phyloP scores from a whole-genome alignment of 23 tunicate species.

The Ciona savignyi region DNA sequence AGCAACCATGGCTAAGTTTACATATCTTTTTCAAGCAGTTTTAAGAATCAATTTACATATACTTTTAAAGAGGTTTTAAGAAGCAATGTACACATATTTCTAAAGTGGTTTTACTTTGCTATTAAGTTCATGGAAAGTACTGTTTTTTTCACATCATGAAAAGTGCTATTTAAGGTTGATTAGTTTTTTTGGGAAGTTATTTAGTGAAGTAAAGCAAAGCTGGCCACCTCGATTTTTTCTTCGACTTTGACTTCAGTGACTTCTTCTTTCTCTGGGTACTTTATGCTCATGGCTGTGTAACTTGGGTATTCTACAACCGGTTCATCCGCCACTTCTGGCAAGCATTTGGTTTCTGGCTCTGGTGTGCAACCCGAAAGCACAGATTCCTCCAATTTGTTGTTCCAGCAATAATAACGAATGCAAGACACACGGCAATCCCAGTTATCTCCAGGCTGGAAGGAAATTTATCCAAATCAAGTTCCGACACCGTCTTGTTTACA shows the following conservation, averaged over 20 bases:
- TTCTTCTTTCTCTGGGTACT: slow-evolving; percentile 51
- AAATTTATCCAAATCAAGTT: no score
- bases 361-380: slow-evolving; percentile 54
- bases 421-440: slow-evolving; percentile 96
- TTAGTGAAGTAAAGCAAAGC: no score
- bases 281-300: slow-evolving; percentile 66
- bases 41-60: no score
- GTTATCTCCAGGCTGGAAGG: slow-evolving; percentile 86
- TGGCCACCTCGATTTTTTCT: no score
- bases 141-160: background rate
- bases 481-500: background rate
- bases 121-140: background rate
- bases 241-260: no score
- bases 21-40: no score
- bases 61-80: no score
- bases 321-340: slow-evolving; percentile 20
- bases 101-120: no score
- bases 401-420: slow-evolving; percentile 86
- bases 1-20: no score
- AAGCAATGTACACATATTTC: no score
- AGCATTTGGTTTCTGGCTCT: slow-evolving; percentile 23
- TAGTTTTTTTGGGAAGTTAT: no score
- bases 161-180: no score
- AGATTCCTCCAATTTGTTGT: slow-evolving; percentile 73
- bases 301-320: slow-evolving; percentile 43